Conservation (phyloP, 2,797 vertebrate genomes). For the Coendou prehensilis region DNA sequence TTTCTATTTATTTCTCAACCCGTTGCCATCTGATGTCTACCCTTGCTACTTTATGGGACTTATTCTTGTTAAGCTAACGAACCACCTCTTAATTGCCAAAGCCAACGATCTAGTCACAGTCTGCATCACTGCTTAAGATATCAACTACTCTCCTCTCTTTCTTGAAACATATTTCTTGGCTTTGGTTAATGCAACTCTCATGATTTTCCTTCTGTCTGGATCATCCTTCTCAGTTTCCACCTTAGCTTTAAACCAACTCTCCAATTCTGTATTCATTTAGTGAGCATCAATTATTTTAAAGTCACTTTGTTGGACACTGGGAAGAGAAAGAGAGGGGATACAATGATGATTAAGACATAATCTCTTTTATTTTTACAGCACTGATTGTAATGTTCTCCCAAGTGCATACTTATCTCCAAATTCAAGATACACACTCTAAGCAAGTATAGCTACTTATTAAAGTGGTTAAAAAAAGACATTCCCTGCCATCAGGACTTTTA, state of each 20-base stretch:
- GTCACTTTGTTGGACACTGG: not conserved
- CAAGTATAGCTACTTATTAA: not conserved
- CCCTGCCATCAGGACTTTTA: not conserved
- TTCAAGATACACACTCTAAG: not conserved
- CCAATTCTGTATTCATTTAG: not conserved
- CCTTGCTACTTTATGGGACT: slow-evolving; percentile 29
- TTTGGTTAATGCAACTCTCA: not conserved
- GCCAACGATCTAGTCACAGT: not conserved
- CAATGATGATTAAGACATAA: not conserved
- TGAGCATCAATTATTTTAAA: slow-evolving; percentile 32
- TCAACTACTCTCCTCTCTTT: not conserved
- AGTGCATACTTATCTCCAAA: not conserved
- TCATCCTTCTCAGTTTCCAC: not conserved
- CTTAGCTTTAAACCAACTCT: slow-evolving; percentile 44
- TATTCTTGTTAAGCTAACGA: slow-evolving; percentile 24
- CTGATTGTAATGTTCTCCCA: not conserved
- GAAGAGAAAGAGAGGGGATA: not conserved
- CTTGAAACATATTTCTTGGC: not conserved
- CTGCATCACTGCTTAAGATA: not conserved
- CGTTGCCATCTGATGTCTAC: slow-evolving; percentile 56
- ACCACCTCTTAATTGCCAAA: not conserved
- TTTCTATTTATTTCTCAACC: slow-evolving; percentile 73
- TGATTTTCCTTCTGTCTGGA: not conserved
- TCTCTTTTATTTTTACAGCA: not conserved
- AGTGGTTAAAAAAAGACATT: not conserved